Conservation (phyloP, 2,888 invertebrate species). For the Drosophila fulvimacula region DNA sequence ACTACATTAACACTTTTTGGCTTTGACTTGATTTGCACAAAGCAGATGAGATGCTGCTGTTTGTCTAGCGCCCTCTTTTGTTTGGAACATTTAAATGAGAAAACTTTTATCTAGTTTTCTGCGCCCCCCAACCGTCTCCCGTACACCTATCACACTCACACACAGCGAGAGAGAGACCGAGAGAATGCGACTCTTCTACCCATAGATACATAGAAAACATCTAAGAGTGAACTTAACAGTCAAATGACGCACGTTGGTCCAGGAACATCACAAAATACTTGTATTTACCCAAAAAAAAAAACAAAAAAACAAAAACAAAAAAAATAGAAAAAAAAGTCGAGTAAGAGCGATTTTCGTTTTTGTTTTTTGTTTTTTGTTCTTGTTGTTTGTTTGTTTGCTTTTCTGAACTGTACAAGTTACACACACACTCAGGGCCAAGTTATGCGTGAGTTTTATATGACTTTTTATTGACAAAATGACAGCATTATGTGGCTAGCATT, state of each 20-base stretch:
- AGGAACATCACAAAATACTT: conserved; percentile 38
- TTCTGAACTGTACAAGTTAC: conserved; percentile 46
- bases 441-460: conserved; percentile 58
- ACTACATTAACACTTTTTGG: conserved; percentile 67
- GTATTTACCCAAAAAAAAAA: conserved; percentile 27
- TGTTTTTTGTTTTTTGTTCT: conserved; percentile 23
- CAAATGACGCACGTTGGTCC: conserved; percentile 59
- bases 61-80: conserved; percentile 65
- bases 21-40: conserved; percentile 68
- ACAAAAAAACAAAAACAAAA: conserved; percentile 9
- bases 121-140: neutral
- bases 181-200: neutral
- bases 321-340: conserved; percentile 14
- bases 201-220: conserved; percentile 11
- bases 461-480: conserved; percentile 63
- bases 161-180: neutral
- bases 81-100: conserved; percentile 72
- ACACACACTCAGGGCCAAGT: conserved; percentile 29
- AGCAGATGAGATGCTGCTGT: conserved; percentile 55
- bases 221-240: conserved; percentile 51
- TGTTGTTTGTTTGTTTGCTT: conserved; percentile 42
- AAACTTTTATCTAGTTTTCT: conserved; percentile 63
- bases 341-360: conserved; percentile 41
- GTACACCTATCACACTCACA: conserved; percentile 4
- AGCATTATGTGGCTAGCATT: conserved; percentile 47